phyloP scores from a whole-genome alignment of 2,888 invertebrate genomes.

The Pristionchus japonicus region DNA sequence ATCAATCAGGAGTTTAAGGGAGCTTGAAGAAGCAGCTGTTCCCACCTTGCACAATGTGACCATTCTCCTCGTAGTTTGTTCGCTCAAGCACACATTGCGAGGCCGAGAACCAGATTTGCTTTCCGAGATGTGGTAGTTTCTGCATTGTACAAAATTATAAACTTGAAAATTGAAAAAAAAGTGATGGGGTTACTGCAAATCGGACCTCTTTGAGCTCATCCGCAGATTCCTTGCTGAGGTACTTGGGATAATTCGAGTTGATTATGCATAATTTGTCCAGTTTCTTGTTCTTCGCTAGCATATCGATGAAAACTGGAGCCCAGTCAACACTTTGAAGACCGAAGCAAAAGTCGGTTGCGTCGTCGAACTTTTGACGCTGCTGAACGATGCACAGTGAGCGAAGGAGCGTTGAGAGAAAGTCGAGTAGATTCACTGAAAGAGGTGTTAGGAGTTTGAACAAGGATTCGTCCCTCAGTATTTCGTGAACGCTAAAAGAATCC shows the following conservation, averaged over 20 bases:
- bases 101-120: not conserved
- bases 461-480: not conserved
- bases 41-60: too few relatives aligned
- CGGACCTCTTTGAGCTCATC: not conserved
- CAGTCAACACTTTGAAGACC: not conserved
- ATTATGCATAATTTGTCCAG: not conserved
- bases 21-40: too few relatives aligned
- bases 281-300: not conserved
- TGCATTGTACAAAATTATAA: too few relatives aligned
- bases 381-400: not conserved
- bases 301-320: not conserved
- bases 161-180: too few relatives aligned
- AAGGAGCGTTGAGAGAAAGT: not conserved
- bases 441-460: not conserved
- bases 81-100: not conserved
- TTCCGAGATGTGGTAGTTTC: not conserved
- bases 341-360: not conserved
- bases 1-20: too few relatives aligned
- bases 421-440: not conserved
- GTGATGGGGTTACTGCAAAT: too few relatives aligned
- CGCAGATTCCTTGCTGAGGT: not conserved
- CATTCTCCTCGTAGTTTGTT: too few relatives aligned
- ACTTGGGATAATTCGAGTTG: not conserved
- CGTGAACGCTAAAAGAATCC: too few relatives aligned
- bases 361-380: not conserved